These are phyloP conservation scores for Stegastes partitus DNA, from an alignment of 2,113 vertebrate genomes.

Conservation along the genomic window DNA sequence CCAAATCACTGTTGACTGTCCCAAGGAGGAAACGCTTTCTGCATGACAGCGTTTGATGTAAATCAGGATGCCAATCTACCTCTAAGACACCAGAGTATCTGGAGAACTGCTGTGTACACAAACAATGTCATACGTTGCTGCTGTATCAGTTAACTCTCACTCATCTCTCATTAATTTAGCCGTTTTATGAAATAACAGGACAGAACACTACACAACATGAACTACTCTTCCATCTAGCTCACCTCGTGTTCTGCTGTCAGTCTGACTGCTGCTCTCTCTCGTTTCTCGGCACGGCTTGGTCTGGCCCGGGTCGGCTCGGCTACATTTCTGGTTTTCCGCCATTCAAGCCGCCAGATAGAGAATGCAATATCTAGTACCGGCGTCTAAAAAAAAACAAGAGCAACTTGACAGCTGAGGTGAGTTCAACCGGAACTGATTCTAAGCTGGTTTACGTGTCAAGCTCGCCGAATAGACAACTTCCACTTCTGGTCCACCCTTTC, in stretches of 20 bases:
- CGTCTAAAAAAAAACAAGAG: too few species aligned
- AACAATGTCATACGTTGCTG: neutral
- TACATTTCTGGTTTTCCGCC: conserved; percentile 52
- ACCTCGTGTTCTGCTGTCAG: conserved; percentile 80
- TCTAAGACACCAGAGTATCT: neutral
- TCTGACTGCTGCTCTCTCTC: conserved; percentile 75
- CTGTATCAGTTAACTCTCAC: too few species aligned
- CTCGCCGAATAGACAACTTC: rapidly evolving
- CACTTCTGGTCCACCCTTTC: neutral
- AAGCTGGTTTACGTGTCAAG: too few species aligned
- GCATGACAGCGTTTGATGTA: too few species aligned
- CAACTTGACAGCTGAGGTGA: neutral
- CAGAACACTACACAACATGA: neutral
- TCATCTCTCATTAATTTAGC: neutral
- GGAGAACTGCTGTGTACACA: neutral
- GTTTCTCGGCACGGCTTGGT: conserved; percentile 21
- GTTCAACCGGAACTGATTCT: neutral
- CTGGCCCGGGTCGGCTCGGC: conserved; percentile 17
- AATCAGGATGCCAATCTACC: too few species aligned
- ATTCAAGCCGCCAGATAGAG: conserved; percentile 35
- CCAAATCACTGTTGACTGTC: too few species aligned
- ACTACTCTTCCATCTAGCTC: conserved; percentile 18
- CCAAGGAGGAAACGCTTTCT: too few species aligned
- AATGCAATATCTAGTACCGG: rapidly evolving
- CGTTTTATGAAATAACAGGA: neutral